Conservation (phyloP, 2,113 vertebrate genomes). For the Megatriorchis doriae region DNA sequence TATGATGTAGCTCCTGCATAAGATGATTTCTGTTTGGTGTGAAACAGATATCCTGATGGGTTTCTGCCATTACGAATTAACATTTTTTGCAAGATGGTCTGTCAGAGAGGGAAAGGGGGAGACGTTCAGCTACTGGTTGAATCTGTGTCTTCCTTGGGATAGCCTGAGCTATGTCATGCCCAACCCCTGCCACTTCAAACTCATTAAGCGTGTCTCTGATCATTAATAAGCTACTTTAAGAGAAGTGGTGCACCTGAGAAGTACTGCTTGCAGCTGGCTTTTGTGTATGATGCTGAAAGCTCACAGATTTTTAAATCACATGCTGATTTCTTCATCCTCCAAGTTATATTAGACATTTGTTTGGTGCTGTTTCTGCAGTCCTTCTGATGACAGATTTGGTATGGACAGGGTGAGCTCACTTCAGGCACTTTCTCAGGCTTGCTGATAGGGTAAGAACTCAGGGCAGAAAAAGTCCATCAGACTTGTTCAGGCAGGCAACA, state of each 20-base stretch:
- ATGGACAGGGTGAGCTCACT: neutral
- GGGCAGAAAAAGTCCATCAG: neutral
- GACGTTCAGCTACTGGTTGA: neutral
- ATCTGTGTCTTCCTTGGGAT: neutral
- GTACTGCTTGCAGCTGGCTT: neutral
- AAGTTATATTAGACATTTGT: neutral
- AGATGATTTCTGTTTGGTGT: neutral
- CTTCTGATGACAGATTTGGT: neutral
- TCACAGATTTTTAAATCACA: neutral
- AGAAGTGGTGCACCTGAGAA: neutral
- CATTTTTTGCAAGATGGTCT: neutral
- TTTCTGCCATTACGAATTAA: neutral
- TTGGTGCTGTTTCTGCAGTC: neutral
- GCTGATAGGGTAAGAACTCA: neutral
- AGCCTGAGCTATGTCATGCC: neutral
- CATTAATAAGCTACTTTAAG: neutral
- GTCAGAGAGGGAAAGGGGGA: neutral
- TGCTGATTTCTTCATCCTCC: neutral
- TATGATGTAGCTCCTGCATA: neutral
- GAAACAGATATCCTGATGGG: neutral
- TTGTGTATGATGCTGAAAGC: neutral
- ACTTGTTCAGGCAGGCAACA: neutral
- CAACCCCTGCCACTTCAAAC: neutral
- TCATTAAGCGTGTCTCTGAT: neutral
- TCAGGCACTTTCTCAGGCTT: neutral